A percentile compares a stretch with the other conserved stretches of the same genome.
phyloP scores from a whole-genome alignment of 2,113 vertebrate genomes.

The Calidris pygmaea region DNA sequence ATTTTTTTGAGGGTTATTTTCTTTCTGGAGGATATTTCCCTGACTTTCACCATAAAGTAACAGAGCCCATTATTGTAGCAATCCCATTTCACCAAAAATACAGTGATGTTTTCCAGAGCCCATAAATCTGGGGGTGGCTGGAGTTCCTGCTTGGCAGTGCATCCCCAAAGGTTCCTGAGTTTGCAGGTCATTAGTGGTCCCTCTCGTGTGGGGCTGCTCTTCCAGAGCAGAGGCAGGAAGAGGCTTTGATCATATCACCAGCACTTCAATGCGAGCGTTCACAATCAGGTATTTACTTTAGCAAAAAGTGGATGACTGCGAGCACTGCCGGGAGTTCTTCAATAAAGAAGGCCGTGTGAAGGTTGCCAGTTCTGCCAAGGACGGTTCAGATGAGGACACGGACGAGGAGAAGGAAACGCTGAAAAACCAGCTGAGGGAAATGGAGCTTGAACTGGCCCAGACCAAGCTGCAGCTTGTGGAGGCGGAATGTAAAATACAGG shows the following conservation, averaged over 20 bases:
- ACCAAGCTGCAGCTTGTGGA: constrained; percentile 98
- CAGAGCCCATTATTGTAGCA: neutral
- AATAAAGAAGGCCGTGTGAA: constrained; percentile 84
- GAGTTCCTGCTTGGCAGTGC: neutral
- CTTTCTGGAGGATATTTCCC: neutral
- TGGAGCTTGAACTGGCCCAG: constrained; percentile 97
- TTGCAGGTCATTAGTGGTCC: neutral
- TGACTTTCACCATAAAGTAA: neutral
- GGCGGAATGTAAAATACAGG: constrained; percentile 98
- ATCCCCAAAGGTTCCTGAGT: neutral
- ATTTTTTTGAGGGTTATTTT: neutral
- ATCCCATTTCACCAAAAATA: neutral
- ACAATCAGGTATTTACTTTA: constrained; percentile 49
- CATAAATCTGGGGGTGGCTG: neutral
- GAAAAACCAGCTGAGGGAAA: constrained; percentile 95
- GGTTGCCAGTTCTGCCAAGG: constrained; percentile 70
- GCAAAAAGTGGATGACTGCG: constrained; percentile 89
- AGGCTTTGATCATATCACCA: neutral
- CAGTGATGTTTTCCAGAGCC: neutral
- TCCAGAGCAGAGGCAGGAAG: neutral
- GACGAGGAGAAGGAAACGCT: constrained; percentile 94
- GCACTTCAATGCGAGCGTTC: neutral
- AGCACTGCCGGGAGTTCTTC: constrained; percentile 86
- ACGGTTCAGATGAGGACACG: constrained; percentile 82
- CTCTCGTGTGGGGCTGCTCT: neutral